Percentiles rank a stretch among this genome's conserved stretches.
These are phyloP conservation scores for Philereme transversata DNA, from an alignment of 2,888 invertebrate species.

Conservation along the genomic window DNA sequence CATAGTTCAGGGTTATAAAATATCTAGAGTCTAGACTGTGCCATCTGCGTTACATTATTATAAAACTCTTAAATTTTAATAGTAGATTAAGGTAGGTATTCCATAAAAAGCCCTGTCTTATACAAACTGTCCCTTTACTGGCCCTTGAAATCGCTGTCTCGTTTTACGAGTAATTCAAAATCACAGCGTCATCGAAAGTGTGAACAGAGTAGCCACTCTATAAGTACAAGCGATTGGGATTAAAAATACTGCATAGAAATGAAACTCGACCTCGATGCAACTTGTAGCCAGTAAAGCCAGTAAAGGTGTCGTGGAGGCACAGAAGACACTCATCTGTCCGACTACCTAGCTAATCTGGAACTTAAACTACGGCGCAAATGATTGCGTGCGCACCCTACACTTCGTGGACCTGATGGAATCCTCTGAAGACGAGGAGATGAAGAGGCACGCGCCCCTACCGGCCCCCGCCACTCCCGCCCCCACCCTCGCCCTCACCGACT, in stretches of 20 bases:
- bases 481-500: too few species aligned
- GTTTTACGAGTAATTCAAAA: conserved; percentile 18
- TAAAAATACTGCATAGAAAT: conserved; percentile 1
- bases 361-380: background rate
- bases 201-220: conserved; percentile 15
- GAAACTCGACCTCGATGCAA: conserved; percentile 5
- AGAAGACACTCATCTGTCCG: conserved; percentile 43
- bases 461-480: too few species aligned
- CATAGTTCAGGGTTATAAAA: too few species aligned
- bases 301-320: conserved; percentile 81
- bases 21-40: too few species aligned
- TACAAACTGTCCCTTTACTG: background rate
- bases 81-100: too few species aligned
- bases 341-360: background rate
- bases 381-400: background rate
- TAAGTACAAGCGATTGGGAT: background rate
- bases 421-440: too few species aligned
- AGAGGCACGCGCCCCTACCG: too few species aligned
- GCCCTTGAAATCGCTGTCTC: conserved; percentile 4
- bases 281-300: conserved; percentile 32
- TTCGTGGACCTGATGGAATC: too few species aligned
- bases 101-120: too few species aligned
- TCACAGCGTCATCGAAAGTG: conserved; percentile 25
- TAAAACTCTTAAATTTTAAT: too few species aligned
- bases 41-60: too few species aligned